Base-by-base conservation (phyloP, 2,888 invertebrate genomes). In the Lydus trimaculatus region DNA sequence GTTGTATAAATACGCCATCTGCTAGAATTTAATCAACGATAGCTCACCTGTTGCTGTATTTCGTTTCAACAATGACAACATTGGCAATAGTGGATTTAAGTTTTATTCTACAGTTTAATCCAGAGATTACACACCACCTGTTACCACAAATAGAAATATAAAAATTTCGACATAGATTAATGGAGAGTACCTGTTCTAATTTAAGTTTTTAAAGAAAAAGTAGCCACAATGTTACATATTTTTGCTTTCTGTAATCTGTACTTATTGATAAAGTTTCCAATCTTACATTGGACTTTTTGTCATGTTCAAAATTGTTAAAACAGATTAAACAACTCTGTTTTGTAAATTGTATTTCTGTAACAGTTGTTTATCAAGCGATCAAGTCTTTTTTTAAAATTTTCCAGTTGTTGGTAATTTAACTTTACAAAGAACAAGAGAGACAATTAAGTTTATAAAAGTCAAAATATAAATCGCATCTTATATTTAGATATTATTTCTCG, bases 21-120 rank as follows among this genome's bases (percentile, higher is more conserved):
- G 13, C 25, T 58, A 58, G 58, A 25, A 65, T 63, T 63, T 62
- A 43, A 62, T 39, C 52, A 84, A 87, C 17, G 86, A 87, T 31
- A 86, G 87, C 7, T 87, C 88, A 79, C 87, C 87, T 13, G 85
- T 88, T 76, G 88, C 88, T n/a, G 88, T 88, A 72, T 80, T 88
- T 66, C 85, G 87, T 52, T 80, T 88, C 67, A 87, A 87, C 36
- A 88, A 87, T 75, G 88, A 88, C 83, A 88, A 88, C 69, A 88
- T 87, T 75, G 88, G 87, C 75, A 88, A 43, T 7, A 43, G 7
- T n/a, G 11, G 11, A 48, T 9, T 48, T 1, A 1, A 48, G 20
- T 20, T 48, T 39, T n/a, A 20, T 48, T 48, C 48, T 8, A 20
- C 56, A 43, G 28, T 39, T 68, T 68, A 67, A 61, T 64, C 48